Evolutionary conservation across 30 jellyfish, hydroid and myxozoan genomes (phyloP).

Genomic region (Cassiopea xamachana): DNA sequence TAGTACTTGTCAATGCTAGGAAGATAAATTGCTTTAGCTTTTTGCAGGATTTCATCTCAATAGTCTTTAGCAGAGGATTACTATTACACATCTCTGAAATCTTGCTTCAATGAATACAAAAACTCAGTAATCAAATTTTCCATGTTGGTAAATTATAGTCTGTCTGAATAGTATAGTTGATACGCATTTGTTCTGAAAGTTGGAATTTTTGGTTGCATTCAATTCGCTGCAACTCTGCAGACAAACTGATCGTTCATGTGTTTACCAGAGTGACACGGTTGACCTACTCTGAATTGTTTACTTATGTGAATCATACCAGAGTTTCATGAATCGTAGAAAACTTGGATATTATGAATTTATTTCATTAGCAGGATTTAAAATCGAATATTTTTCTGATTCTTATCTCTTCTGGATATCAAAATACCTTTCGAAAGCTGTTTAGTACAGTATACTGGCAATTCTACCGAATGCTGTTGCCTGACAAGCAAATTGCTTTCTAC

Average conservation of each 20-base stretch:
- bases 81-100: too few species aligned
- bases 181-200: not conserved
- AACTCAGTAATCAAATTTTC: too few species aligned
- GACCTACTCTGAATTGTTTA: conserved; percentile 72
- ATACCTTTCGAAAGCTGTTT: too few species aligned
- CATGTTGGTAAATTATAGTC: too few species aligned
- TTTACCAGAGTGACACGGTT: conserved; percentile 70
- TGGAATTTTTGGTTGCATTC: not conserved
- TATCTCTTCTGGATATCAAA: too few species aligned
- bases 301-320: conserved; percentile 65
- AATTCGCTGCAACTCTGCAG: conserved; percentile 4
- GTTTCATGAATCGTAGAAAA: conserved; percentile 5
- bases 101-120: too few species aligned
- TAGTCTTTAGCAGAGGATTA: too few species aligned
- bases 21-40: too few species aligned
- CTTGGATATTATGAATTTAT: not conserved
- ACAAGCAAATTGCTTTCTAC: not conserved
- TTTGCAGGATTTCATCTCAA: too few species aligned
- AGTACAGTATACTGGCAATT: not conserved
- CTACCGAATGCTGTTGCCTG: not conserved
- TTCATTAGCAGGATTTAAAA: not conserved
- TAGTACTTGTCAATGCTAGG: too few species aligned
- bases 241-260: conserved; percentile 55
- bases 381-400: not conserved
- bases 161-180: too few species aligned